phyloP scores from a whole-genome alignment of 1,140 invertebrate species.

The Heliconius eleuchia region DNA sequence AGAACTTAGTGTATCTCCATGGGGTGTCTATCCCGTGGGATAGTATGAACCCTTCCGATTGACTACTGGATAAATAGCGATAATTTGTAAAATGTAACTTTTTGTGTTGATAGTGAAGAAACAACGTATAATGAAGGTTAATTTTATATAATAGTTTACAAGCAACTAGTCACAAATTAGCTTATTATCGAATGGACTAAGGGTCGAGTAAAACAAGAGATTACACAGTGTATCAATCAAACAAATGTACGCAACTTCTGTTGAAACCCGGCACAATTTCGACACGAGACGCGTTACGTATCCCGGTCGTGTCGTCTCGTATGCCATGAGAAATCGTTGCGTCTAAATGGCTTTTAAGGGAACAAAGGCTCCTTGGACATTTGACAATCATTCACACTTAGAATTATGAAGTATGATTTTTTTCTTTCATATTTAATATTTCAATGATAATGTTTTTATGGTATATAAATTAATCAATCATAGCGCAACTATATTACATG shows the following conservation, averaged over 20 bases:
- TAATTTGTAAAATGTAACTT: background rate
- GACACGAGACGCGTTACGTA: slow-evolving; percentile 64
- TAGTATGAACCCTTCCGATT: slow-evolving; percentile 63
- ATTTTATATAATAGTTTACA: slow-evolving; percentile 30
- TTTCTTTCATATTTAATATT: background rate
- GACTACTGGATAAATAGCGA: slow-evolving; percentile 36
- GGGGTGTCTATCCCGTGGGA: slow-evolving; percentile 76
- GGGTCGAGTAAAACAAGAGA: slow-evolving; percentile 68
- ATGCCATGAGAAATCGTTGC: slow-evolving; percentile 44
- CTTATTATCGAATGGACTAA: slow-evolving; percentile 54
- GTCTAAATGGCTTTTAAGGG: slow-evolving; percentile 28
- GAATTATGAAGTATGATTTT: slow-evolving; percentile 16
- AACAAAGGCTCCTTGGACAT: slow-evolving; percentile 28
- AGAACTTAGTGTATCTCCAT: slow-evolving; percentile 64
- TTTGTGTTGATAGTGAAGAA: slow-evolving; percentile 16
- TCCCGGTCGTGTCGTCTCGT: slow-evolving; percentile 52
- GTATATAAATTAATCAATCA: background rate
- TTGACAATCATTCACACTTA: slow-evolving; percentile 19
- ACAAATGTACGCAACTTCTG: slow-evolving; percentile 70
- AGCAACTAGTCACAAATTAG: slow-evolving; percentile 40
- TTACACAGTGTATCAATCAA: slow-evolving; percentile 77
- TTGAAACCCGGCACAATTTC: slow-evolving; percentile 71
- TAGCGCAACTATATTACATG: background rate
- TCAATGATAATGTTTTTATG: background rate
- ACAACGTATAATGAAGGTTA: slow-evolving; percentile 7